Base-by-base conservation (phyloP, 2,113 vertebrate species). In the Machaerirhynchus nigripectus region DNA sequence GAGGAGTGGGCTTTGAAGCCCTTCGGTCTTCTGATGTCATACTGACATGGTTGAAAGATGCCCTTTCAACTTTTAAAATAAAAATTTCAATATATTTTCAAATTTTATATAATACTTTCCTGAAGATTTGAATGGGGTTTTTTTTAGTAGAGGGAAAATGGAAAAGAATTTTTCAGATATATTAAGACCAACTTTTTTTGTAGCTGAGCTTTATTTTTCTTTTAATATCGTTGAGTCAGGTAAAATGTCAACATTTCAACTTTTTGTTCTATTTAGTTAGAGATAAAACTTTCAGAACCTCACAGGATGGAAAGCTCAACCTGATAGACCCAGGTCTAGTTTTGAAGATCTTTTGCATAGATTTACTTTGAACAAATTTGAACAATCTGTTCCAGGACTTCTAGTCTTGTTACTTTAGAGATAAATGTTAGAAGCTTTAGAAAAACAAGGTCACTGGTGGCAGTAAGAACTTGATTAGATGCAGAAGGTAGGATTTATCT, bases 241-340 rank as follows among this genome's bases (percentile, higher is more conserved):
- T 70, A 90, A 95, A 95, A 96, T 81, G 76, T 70, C 92, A 97
- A 74, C 68, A 92, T 86, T 93, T 86, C 31, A 88, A 63, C 83
- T 84, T 95, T 56, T 80, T 92, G 31, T 93, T 95, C 73, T 61
- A 17, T 76, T 93, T 93, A 27, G 4, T 90, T 90, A 93, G 40
- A 87, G 61, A 80, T 22, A 96, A 91, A 74, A 35, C 61, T 80
- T 85, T 93, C 33, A 63, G 85, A 90, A 83, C 67, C 50, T 94
- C 21, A 24, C 49, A 91, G 46, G 27, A 44, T 79, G 46, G 56
- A 92, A 95, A 89, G 13, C 44, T 89, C n/a, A 90, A 81, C 56
- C 84, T 78, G 33, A 30, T 75, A 84, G 35, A 92, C 56, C 23
- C 18, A 40, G 57, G 47, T 59, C 68, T 92, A 47, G 27, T 87